A percentile compares a stretch with the other conserved stretches of the same genome.
These are phyloP conservation scores for Oxygymnocypris stewartii DNA, from an alignment of 2,113 vertebrate genomes.

Conservation along the genomic window DNA sequence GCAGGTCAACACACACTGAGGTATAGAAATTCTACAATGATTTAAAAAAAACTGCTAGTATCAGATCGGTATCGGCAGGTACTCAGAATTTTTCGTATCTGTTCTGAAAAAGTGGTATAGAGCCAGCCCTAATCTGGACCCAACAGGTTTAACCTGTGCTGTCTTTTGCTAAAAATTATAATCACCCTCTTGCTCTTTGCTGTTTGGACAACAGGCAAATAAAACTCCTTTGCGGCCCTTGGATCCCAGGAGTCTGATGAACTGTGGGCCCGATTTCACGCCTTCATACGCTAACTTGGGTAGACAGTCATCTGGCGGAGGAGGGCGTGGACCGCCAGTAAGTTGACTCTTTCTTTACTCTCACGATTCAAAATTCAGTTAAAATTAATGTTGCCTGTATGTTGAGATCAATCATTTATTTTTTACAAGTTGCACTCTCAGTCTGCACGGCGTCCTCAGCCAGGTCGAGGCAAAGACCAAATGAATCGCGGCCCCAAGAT, in stretches of 20 bases:
- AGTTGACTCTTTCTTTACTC: slow-evolving; percentile 39
- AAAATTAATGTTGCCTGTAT: not conserved
- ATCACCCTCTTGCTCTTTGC: not conserved
- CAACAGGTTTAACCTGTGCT: not conserved
- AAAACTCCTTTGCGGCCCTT: slow-evolving; percentile 85
- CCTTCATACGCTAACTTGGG: slow-evolving; percentile 92
- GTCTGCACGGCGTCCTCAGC: slow-evolving; percentile 89
- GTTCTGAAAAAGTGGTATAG: too few species aligned
- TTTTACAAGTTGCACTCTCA: slow-evolving; percentile 53
- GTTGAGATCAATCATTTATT: not conserved
- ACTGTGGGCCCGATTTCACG: slow-evolving; percentile 91
- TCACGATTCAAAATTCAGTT: not conserved
- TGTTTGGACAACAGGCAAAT: slow-evolving; percentile 78
- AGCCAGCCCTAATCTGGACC: not conserved
- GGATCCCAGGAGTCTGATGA: slow-evolving; percentile 87
- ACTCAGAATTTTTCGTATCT: too few species aligned
- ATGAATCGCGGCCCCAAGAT: slow-evolving; percentile 79
- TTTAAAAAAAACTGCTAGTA: too few species aligned
- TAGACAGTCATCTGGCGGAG: slow-evolving; percentile 81
- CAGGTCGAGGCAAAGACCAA: slow-evolving; percentile 85
- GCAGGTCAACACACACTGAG: too few species aligned
- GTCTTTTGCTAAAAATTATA: not conserved
- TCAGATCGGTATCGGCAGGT: too few species aligned
- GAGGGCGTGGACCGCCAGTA: slow-evolving; percentile 81
- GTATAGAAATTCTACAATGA: too few species aligned